Base-by-base conservation (phyloP, 2,888 invertebrate genomes). In the Eupithecia pulchellata region DNA sequence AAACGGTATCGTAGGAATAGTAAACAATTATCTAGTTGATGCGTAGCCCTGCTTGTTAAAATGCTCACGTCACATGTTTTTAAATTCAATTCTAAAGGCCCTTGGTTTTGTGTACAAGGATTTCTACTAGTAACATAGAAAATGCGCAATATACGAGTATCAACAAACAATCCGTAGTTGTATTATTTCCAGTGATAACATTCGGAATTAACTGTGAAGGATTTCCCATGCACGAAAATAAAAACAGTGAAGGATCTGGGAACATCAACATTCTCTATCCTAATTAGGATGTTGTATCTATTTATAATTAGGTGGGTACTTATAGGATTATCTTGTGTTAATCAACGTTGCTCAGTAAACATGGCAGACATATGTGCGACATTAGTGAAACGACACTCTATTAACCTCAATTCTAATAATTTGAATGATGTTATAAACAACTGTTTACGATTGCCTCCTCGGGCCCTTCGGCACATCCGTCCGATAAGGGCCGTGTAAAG, bases 381-480 rank as follows among this genome's bases (percentile, higher is more conserved):
- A 91, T 88, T 86, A 89, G 88, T 88, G 86, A 87, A 88, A 89
- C 87, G 86, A 89, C 86, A 89, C 86, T 87, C 91, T 88, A 92
- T 93, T 93, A 93, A 93, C 93, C 93, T 93, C 91, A 89, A 91
- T 94, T 91, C 86, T 84, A 91, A 90, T 91, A 87, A 89, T 89
- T 91, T 91, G 88, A 90, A 91, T 90, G 87, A 88, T 89, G 90
- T 86, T 86, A 86, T 87, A 88, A 88, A 89, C 87, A 89, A 90
- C 88, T 89, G 83, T 90, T 88, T 89, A 86, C 86, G 88, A 90
- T 88, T 88, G 86, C 88, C 86, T 89, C 87, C 88, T 86, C 88
- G 84, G 83, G 86, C 86, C 84, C 84, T 86, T 79, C 84, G 87
- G 84, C 82, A 91, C 87, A 90, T 91, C 90, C 91, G 90, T 84